Conservation (phyloP, 2,113 vertebrate species). For the Baryphthengus martii region DNA sequence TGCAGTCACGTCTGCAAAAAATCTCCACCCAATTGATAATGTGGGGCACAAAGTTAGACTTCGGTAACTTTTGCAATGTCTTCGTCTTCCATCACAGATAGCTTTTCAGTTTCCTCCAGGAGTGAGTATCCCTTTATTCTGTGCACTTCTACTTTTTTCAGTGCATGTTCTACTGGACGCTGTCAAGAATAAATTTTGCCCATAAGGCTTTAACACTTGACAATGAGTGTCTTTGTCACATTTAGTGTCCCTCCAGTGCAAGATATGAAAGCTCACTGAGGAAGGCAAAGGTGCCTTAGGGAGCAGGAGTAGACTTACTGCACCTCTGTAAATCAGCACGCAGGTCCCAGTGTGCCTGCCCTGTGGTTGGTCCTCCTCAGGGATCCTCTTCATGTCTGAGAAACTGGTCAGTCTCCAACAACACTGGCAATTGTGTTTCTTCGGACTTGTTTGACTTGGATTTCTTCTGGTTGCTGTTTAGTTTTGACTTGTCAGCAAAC, state of each 20-base stretch:
- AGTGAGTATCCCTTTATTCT: neutral
- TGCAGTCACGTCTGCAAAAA: neutral
- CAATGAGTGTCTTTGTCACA: neutral
- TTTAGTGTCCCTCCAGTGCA: neutral
- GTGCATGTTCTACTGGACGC: rapidly evolving
- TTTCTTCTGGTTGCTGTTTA: neutral
- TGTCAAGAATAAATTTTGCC: neutral
- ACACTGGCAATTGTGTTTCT: neutral
- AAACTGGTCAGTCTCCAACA: neutral
- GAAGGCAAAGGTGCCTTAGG: neutral
- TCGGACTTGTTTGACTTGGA: neutral
- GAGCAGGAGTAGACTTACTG: neutral
- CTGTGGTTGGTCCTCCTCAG: neutral
- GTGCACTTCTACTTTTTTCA: neutral
- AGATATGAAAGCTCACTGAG: neutral
- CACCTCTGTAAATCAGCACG: neutral
- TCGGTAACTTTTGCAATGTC: neutral
- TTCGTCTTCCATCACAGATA: neutral
- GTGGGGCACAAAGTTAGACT: neutral
- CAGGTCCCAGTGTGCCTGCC: neutral
- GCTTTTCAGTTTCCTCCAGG: neutral
- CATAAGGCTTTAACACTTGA: neutral
- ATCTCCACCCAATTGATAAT: neutral
- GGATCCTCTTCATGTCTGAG: neutral
- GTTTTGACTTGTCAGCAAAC: neutral